Evolutionary conservation across 2,888 invertebrate genomes (phyloP), one percentile per base, ranked within the genome.

Genomic region (Thera britannica): DNA sequence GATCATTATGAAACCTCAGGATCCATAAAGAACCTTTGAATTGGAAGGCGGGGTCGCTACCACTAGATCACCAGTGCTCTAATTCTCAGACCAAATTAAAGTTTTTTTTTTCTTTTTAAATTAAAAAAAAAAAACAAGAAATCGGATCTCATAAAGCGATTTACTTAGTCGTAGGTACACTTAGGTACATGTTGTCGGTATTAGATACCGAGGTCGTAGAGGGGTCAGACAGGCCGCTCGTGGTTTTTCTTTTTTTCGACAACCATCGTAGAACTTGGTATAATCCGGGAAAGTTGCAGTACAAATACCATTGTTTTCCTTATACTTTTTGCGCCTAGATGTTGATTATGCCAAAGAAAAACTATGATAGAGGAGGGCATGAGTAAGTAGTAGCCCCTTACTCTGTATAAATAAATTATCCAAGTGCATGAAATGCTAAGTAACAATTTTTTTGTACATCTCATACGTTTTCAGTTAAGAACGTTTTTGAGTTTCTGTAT

Each of bases 241-340:
- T 44, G 61, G 70, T 70, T 74, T 71, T 71, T 65, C 62, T 71
- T 68, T 60, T 67, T 65, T 59, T 51, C 56, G 60, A 34, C 55
- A 71, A 73, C 67, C 54, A 57, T 59, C 44, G 57, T 41, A 41
- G 54, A 71, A 70, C 71, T 70, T 74, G 41, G 62, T 63, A 61
- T 71, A 72, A 74, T 72, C 71, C 73, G 52, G 57, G 49, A 68
- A 72, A 74, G 68, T 73, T 72, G 67, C 46, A 68, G 61, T 68
- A 71, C 62, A 70, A 71, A 58, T 67, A 67, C 56, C 62, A 23
- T 23, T 67, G 70, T 67, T 70, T 70, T 48, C 68, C 66, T 60
- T 68, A 4, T 7, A 65, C 63, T 71, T 72, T 67, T 65, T 65
- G 56, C 52, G 46, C 35, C 9, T 56, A 38, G 12, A 59, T 38